Base-by-base conservation (phyloP, 2,113 vertebrate genomes). In the Lichenostomus cassidix region DNA sequence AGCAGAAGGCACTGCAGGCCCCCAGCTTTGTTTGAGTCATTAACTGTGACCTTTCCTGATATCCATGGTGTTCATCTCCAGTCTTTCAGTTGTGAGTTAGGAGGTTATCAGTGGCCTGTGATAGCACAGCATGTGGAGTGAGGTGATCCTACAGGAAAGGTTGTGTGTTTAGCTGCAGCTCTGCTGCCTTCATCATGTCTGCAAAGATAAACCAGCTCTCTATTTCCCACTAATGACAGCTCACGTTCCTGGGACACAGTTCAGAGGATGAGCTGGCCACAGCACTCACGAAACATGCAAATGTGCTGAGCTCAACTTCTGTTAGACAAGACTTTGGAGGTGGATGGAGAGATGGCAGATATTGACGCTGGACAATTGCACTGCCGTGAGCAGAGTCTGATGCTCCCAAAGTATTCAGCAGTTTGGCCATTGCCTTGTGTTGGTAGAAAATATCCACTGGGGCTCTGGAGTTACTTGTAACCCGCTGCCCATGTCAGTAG, bases 111-210 rank as follows among this genome's bases (percentile, higher is more conserved):
- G 65, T 87, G 79, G 68, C 81, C 58, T 64, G 74, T 41, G 82
- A 68, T 27, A 76, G 58, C 44, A 42, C 0, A 0, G n/a, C 0
- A 1, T 58, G 37, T n/a, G 37, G 31, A 80, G 50, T 0, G 3
- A 62, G 67, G 46, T 58, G 71, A 18, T 62, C 63, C 75, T 58
- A 0, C 0, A 0, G 83, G 49, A 60, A 56, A 53, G 49, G n/a
- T 18, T 53, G 19, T 46, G 25, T 83, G 68, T 60, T 47, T 20
- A 15, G 44, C 73, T 77, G 47, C 42, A 74, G 33, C 81, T 91
- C 78, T 91, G 73, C 69, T 63, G 74, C 71, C 81, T 83, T n/a
- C 74, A 37, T 84, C 0, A 0, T 79, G 84, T 84, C 81, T 44
- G 35, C 44, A 49, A 70, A 37, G 52, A 70, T 11, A 39, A 44